phyloP scores from a whole-genome alignment of 2,797 vertebrate species.

The Helarctos malayanus region DNA sequence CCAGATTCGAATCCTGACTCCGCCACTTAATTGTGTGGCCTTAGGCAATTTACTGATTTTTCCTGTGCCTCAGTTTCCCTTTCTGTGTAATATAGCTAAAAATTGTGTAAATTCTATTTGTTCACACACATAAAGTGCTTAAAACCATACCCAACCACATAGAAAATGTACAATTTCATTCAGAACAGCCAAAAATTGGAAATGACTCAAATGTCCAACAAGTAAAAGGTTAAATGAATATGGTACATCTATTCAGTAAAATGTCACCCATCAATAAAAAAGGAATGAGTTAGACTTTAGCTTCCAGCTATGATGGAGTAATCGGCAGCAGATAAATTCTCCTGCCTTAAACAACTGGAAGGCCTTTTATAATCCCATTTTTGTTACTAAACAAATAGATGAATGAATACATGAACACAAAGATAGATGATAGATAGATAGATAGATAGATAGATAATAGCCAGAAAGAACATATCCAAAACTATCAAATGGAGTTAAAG shows the following conservation, averaged over 20 bases:
- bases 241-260: background rate
- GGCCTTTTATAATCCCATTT: background rate
- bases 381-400: background rate
- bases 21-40: background rate
- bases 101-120: background rate
- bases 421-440: background rate
- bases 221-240: background rate
- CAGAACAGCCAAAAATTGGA: background rate
- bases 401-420: background rate
- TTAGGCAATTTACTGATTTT: background rate
- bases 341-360: background rate
- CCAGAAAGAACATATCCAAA: background rate
- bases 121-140: background rate
- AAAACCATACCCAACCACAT: background rate
- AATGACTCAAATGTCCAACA: background rate
- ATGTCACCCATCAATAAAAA: background rate
- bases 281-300: background rate
- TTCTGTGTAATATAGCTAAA: background rate
- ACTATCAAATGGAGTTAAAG: background rate
- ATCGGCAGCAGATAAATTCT: background rate
- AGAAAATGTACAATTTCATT: background rate
- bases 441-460: background rate
- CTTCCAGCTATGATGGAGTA: background rate
- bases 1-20: background rate
- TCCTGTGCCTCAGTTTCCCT: background rate